A percentile compares a stretch with the other conserved stretches of the same genome.
These are phyloP conservation scores for Cynaeus angustus DNA, from an alignment of 2,888 invertebrate genomes.

Conservation along the genomic window DNA sequence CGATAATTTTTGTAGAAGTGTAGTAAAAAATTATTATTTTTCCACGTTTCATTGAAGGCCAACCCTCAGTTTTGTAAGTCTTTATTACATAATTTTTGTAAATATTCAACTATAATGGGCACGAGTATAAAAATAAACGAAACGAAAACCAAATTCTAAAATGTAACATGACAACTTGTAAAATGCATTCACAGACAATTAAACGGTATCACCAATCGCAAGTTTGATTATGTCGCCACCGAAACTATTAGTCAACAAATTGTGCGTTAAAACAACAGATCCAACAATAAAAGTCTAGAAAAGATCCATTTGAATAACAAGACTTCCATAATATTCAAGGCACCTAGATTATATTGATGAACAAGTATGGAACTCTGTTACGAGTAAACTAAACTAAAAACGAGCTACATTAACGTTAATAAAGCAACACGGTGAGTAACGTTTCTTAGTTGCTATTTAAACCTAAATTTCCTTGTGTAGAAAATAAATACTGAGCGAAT, in stretches of 20 bases:
- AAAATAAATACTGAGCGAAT: slow-evolving; percentile 3
- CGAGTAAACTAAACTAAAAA: not conserved
- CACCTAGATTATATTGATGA: not conserved
- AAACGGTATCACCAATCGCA: slow-evolving; percentile 12
- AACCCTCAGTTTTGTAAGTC: not conserved
- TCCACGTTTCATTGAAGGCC: not conserved
- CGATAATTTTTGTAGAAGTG: no score
- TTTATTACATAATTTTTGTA: slow-evolving; percentile 15
- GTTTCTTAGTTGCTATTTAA: no score
- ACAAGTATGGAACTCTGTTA: not conserved
- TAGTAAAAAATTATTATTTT: no score
- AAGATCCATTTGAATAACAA: no score
- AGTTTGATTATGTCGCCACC: not conserved
- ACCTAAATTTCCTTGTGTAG: not conserved
- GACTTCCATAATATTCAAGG: not conserved
- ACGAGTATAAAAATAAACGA: slow-evolving; percentile 22
- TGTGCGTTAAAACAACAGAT: slow-evolving; percentile 3
- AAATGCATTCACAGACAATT: slow-evolving; percentile 26
- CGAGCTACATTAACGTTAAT: slow-evolving; percentile 4
- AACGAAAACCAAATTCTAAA: slow-evolving; percentile 9
- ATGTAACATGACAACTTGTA: not conserved
- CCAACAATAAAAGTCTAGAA: not conserved
- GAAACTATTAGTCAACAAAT: not conserved
- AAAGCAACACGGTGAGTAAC: slow-evolving; percentile 7
- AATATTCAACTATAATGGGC: not conserved